These are phyloP conservation scores for Archips crataeganus DNA, from an alignment of 2,888 invertebrate genomes.

Conservation along the genomic window DNA sequence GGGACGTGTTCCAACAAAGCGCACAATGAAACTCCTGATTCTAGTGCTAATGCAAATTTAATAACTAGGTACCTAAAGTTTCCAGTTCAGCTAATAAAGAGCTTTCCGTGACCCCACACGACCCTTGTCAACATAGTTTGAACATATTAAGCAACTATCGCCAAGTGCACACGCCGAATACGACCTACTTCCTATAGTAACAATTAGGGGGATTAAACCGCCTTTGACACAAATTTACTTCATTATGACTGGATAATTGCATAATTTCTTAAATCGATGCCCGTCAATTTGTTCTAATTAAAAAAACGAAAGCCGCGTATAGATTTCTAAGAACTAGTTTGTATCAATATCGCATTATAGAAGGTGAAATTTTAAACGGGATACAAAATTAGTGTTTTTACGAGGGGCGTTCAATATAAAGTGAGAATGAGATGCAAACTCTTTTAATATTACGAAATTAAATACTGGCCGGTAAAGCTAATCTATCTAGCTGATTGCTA, in stretches of 20 bases:
- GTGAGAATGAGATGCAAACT: too few species aligned
- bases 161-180: constrained; percentile 49
- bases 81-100: constrained; percentile 55
- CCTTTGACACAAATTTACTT: constrained; percentile 43
- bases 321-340: too few species aligned
- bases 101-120: constrained; percentile 51
- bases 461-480: too few species aligned
- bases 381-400: too few species aligned
- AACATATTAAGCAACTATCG: constrained; percentile 56
- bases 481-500: too few species aligned
- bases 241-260: constrained; percentile 7
- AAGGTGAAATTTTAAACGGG: too few species aligned
- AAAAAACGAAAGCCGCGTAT: background rate
- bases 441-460: too few species aligned
- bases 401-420: too few species aligned
- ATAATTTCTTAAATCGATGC: background rate
- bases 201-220: constrained; percentile 52
- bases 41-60: constrained; percentile 44
- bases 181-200: constrained; percentile 55
- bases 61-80: constrained; percentile 45
- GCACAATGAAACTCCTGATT: constrained; percentile 34
- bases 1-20: constrained; percentile 37
- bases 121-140: constrained; percentile 65
- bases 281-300: background rate
- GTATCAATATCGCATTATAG: too few species aligned